These are phyloP conservation scores for Dryocosmus kuriphilus DNA, from an alignment of 2,888 invertebrate genomes.

Conservation along the genomic window DNA sequence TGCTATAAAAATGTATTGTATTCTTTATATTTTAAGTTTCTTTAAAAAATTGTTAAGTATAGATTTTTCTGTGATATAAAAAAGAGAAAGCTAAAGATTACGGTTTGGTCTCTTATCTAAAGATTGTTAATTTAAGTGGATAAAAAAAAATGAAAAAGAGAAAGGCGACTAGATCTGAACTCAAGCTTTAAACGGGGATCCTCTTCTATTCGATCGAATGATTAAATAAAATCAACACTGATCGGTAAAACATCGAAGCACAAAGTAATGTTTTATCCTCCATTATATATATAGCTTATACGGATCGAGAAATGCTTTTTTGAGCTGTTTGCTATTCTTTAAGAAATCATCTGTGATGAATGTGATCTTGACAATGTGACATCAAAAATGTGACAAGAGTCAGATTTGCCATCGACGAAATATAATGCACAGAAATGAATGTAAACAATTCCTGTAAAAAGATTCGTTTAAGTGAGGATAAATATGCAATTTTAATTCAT, in stretches of 20 bases:
- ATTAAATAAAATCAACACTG: conserved; percentile 33
- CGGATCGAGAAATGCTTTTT: conserved; percentile 29
- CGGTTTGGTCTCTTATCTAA: conserved; percentile 38
- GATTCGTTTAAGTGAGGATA: conserved; percentile 11
- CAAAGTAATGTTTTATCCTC: conserved; percentile 39
- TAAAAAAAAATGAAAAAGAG: conserved; percentile 7
- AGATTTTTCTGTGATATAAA: conserved; percentile 32
- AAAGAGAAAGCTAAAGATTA: conserved; percentile 34
- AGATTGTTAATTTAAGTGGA: conserved; percentile 33
- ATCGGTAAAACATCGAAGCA: conserved; percentile 40
- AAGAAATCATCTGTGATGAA: conserved; percentile 32
- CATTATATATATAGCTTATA: conserved; percentile 24
- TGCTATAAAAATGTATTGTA: neutral
- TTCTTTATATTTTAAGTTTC: neutral
- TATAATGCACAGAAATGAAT: conserved; percentile 24
- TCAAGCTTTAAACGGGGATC: conserved; percentile 30
- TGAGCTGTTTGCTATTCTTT: conserved; percentile 25
- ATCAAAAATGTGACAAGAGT: neutral
- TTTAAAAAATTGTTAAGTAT: conserved; percentile 3
- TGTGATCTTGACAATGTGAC: neutral
- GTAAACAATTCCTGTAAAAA: conserved; percentile 16
- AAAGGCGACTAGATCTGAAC: conserved; percentile 21
- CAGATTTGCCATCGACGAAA: conserved; percentile 34
- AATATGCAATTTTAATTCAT: too few relatives aligned
- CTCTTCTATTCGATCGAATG: conserved; percentile 30